Evolutionary conservation across 2,888 invertebrate genomes (phyloP).

Genomic region (Capitulum mitella): DNA sequence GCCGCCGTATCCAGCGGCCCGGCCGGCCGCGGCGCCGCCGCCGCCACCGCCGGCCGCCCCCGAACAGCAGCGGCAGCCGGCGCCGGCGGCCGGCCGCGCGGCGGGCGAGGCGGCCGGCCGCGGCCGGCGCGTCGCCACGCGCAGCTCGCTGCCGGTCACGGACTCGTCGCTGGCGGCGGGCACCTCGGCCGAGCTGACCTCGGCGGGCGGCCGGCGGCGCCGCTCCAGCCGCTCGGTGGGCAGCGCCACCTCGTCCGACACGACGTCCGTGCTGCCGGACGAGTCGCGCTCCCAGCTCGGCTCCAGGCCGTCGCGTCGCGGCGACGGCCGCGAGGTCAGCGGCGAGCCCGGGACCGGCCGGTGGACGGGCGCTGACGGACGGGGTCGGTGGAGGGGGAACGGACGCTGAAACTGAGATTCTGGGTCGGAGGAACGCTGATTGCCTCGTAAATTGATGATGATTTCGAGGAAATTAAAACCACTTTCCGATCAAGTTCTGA

Average conservation of each 20-base stretch:
- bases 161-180: neutral
- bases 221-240: neutral
- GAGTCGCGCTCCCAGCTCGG: slow-evolving; percentile 12
- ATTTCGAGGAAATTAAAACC: too few relatives aligned
- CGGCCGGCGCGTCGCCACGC: neutral
- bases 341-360: too few relatives aligned
- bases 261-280: neutral
- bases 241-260: neutral
- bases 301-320: neutral
- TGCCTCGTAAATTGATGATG: too few relatives aligned
- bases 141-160: neutral
- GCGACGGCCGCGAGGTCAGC: neutral
- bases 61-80: neutral
- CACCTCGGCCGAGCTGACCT: neutral
- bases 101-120: neutral
- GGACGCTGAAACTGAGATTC: too few relatives aligned
- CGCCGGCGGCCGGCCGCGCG: neutral
- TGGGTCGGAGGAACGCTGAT: too few relatives aligned
- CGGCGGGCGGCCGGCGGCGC: neutral
- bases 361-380: too few relatives aligned
- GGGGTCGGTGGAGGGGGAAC: too few relatives aligned
- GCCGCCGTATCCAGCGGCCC: neutral
- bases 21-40: neutral
- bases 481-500: too few relatives aligned
- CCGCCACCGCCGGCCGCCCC: neutral